These are phyloP conservation scores for Ptychadena robeensis DNA, from an alignment of 2,797 vertebrate species.

Conservation along the genomic window DNA sequence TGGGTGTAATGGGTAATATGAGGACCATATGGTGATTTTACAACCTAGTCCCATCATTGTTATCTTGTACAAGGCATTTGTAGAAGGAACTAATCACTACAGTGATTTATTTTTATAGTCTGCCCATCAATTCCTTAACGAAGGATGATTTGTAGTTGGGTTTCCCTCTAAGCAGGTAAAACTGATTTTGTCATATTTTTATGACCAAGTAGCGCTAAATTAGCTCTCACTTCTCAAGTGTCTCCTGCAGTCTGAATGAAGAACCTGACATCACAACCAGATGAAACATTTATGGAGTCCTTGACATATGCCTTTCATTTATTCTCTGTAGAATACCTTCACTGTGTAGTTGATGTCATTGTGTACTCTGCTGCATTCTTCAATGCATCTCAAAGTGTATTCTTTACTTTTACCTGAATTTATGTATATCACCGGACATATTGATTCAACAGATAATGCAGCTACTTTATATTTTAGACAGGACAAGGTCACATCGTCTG, in stretches of 20 bases:
- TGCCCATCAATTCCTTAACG: no score
- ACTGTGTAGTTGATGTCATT: background rate
- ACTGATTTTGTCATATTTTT: background rate
- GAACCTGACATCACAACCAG: conserved; percentile 29
- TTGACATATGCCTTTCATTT: conserved; percentile 37
- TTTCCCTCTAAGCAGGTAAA: background rate
- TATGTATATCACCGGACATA: background rate
- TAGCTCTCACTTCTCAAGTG: conserved; percentile 35
- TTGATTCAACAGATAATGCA: background rate
- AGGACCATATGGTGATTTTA: no score
- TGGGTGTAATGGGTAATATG: no score
- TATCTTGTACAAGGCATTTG: background rate
- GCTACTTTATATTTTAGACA: background rate
- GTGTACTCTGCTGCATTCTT: background rate
- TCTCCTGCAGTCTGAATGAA: conserved; percentile 11
- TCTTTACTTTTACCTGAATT: background rate
- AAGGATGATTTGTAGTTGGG: no score
- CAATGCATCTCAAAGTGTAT: background rate
- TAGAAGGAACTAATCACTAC: background rate
- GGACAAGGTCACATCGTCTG: background rate
- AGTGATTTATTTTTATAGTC: no score
- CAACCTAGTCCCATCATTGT: background rate
- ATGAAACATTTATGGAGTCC: conserved; percentile 42
- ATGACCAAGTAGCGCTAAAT: conserved; percentile 24
- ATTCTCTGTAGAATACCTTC: background rate